Evolutionary conservation across 2,797 vertebrate genomes (phyloP).

Genomic region (Darevskia mixta): DNA sequence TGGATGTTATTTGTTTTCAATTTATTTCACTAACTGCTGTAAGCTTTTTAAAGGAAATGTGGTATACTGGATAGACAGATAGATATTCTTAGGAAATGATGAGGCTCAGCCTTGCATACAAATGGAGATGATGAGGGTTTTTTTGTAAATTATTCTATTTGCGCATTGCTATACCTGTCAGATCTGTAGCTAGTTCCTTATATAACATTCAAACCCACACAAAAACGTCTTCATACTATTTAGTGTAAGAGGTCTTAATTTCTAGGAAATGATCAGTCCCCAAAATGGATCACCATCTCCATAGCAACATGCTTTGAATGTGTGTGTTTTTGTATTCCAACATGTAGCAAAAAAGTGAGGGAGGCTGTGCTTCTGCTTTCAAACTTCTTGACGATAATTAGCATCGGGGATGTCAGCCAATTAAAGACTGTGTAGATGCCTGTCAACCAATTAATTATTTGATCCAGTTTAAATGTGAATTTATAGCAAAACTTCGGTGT

Average conservation of each 20-base stretch:
- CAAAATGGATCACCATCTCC: conserved; percentile 66
- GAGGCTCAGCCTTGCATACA: background rate
- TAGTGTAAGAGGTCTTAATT: conserved; percentile 69
- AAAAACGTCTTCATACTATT: conserved; percentile 22
- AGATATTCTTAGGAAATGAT: background rate
- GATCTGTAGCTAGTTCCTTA: conserved; percentile 42
- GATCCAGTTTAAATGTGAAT: background rate
- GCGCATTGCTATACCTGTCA: conserved; percentile 48
- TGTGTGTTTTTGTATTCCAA: conserved; percentile 68
- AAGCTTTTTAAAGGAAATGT: too few relatives aligned
- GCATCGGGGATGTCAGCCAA: background rate
- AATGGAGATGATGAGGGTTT: background rate
- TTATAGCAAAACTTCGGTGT: background rate
- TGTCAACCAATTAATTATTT: background rate
- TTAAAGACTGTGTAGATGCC: background rate
- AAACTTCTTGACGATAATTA: conserved; percentile 61
- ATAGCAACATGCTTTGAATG: conserved; percentile 71
- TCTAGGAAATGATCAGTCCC: conserved; percentile 70
- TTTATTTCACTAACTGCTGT: too few relatives aligned
- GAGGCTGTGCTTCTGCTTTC: conserved; percentile 39
- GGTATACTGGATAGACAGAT: background rate
- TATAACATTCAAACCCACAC: conserved; percentile 49
- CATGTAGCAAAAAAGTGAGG: conserved; percentile 59
- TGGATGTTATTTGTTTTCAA: too few relatives aligned
- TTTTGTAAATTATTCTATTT: conserved; percentile 55